phyloP scores from a whole-genome alignment of 2,888 invertebrate species.

The Capitulum mitella region DNA sequence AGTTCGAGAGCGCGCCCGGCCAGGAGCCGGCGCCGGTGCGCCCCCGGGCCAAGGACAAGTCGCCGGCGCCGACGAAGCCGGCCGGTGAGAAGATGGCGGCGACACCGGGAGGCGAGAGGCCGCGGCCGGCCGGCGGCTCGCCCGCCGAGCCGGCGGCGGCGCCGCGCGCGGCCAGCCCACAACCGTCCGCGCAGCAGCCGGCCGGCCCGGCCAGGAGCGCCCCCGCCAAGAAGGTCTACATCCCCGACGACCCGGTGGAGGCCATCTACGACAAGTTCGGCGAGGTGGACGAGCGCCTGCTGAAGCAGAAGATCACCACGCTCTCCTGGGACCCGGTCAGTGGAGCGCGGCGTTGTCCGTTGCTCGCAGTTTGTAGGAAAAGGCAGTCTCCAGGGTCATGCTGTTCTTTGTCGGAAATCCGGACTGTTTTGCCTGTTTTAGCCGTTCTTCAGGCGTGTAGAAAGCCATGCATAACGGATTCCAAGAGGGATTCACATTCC shows the following conservation, averaged over 20 bases:
- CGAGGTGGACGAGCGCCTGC: conserved; percentile 34
- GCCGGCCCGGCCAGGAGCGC: neutral
- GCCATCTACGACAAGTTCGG: conserved; percentile 38
- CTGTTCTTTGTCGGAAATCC: too few relatives aligned
- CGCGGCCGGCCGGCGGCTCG: neutral
- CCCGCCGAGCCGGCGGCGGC: conserved; percentile 27
- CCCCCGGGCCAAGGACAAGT: neutral
- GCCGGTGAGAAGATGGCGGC: neutral
- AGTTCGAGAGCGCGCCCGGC: conserved; percentile 37
- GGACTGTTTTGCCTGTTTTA: too few relatives aligned
- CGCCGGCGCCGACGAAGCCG: neutral
- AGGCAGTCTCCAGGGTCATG: too few relatives aligned
- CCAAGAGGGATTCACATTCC: too few relatives aligned
- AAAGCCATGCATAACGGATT: too few relatives aligned
- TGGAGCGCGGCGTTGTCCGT: too few relatives aligned
- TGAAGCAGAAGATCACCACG: conserved; percentile 35
- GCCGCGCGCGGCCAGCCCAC: conserved; percentile 23
- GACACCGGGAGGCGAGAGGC: neutral
- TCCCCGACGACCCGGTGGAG: conserved; percentile 36
- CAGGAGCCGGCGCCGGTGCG: neutral
- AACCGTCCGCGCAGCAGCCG: conserved; percentile 27
- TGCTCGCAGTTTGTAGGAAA: too few relatives aligned
- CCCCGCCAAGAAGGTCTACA: conserved; percentile 25
- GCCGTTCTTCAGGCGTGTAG: too few relatives aligned
- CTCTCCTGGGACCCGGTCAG: conserved; percentile 40